phyloP scores from a whole-genome alignment of 2,113 vertebrate species.

The Poeciliopsis turrubarensis region DNA sequence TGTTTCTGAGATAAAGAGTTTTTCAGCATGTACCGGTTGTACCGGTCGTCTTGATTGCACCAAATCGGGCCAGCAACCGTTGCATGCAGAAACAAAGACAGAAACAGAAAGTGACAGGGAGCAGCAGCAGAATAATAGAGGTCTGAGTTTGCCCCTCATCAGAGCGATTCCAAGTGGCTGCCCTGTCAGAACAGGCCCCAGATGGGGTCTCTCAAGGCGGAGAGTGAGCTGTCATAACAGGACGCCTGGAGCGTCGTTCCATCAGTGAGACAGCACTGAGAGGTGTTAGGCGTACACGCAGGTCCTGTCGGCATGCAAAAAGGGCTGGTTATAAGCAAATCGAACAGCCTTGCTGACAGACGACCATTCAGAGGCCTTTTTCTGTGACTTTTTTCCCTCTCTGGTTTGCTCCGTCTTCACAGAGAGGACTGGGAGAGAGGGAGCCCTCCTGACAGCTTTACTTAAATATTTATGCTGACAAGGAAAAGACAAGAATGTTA shows the following conservation, averaged over 20 bases:
- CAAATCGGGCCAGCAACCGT: slow-evolving; percentile 8
- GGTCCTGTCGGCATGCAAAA: slow-evolving; percentile 41
- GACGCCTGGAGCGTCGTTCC: slow-evolving; percentile 58
- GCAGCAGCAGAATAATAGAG: slow-evolving; percentile 55
- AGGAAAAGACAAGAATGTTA: slow-evolving; percentile 74
- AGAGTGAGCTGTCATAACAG: slow-evolving; percentile 69
- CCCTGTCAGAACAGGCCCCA: slow-evolving; percentile 74
- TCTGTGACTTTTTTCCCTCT: not conserved
- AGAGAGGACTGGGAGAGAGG: slow-evolving; percentile 44
- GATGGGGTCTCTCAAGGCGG: slow-evolving; percentile 64
- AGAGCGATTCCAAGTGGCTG: slow-evolving; percentile 62
- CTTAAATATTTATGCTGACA: slow-evolving; percentile 81
- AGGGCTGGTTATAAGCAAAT: slow-evolving; percentile 45
- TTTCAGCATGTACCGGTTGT: not conserved
- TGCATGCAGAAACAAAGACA: slow-evolving; percentile 33
- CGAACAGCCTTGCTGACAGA: slow-evolving; percentile 49
- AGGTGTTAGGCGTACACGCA: slow-evolving; percentile 64
- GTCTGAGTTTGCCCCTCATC: slow-evolving; percentile 63
- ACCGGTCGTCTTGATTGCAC: not conserved
- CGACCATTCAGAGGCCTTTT: slow-evolving; percentile 53
- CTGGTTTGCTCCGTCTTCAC: slow-evolving; percentile 21
- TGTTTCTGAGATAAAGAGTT: not conserved
- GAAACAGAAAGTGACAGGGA: slow-evolving; percentile 63
- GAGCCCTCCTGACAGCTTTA: slow-evolving; percentile 65
- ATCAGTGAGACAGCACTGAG: slow-evolving; percentile 65